Conservation (phyloP, 1,140 invertebrate genomes). For the Lasaia peninsularis region DNA sequence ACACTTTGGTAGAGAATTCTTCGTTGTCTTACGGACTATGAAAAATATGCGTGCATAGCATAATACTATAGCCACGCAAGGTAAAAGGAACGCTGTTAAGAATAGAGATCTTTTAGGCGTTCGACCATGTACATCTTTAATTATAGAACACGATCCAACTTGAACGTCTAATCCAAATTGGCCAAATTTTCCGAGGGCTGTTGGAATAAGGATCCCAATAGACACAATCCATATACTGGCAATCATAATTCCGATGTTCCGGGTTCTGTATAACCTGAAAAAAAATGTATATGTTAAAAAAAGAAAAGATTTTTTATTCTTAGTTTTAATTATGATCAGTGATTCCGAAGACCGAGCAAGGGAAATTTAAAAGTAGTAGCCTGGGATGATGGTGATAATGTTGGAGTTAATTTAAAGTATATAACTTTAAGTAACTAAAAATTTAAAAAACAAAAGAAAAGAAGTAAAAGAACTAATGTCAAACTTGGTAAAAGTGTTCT, state of each 20-base stretch:
- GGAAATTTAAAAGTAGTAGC: too few species aligned
- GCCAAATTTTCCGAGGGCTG: conserved; percentile 86
- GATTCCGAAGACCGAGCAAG: too few species aligned
- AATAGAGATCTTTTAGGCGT: conserved; percentile 88
- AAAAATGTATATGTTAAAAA: conserved; percentile 29
- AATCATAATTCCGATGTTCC: conserved; percentile 39
- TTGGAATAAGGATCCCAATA: conserved; percentile 84
- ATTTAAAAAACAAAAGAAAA: too few species aligned
- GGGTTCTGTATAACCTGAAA: conserved; percentile 81
- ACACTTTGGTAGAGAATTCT: conserved; percentile 71
- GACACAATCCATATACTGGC: conserved; percentile 83
- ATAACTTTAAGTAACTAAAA: too few species aligned
- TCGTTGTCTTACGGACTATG: conserved; percentile 85
- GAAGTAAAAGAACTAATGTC: too few species aligned
- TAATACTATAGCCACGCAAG: conserved; percentile 85
- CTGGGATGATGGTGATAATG: too few species aligned
- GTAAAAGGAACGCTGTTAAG: conserved; percentile 85
- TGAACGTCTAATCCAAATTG: conserved; percentile 83
- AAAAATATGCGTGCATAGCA: conserved; percentile 90
- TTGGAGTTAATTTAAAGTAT: too few species aligned
- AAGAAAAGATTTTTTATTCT: not conserved
- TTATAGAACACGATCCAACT: conserved; percentile 89
- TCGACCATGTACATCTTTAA: conserved; percentile 52
- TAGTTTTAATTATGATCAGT: too few species aligned
- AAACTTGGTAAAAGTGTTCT: too few species aligned